Percentiles rank a stretch among this genome's conserved stretches.
Conservation (phyloP, 2,113 vertebrate species). For the Ahaetulla prasina region DNA sequence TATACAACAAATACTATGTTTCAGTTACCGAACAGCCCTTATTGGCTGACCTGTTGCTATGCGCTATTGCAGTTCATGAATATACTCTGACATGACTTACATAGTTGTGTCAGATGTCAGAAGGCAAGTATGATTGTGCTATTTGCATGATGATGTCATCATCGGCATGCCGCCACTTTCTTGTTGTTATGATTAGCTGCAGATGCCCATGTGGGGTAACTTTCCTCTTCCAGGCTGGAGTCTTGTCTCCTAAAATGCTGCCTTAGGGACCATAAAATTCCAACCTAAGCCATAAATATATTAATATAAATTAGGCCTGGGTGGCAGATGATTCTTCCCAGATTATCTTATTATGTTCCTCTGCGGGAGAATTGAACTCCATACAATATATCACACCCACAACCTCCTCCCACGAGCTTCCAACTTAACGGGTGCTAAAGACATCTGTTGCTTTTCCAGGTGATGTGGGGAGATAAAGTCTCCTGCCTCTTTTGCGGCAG, state of each 20-base stretch:
- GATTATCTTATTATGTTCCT: background rate
- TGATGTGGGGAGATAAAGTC: background rate
- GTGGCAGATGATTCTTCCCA: background rate
- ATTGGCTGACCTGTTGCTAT: too few species aligned
- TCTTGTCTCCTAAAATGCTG: background rate
- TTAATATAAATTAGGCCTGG: background rate
- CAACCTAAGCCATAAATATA: background rate
- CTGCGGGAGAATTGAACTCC: background rate
- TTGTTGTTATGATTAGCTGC: background rate
- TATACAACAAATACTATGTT: too few species aligned
- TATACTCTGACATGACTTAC: background rate
- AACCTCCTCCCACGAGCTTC: background rate
- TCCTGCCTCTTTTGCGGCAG: background rate
- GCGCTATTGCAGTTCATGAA: too few species aligned
- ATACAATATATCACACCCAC: background rate
- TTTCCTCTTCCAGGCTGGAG: background rate
- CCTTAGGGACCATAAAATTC: background rate
- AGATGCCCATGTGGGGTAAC: background rate
- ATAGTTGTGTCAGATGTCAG: background rate
- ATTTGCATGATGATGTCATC: background rate
- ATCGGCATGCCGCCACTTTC: background rate
- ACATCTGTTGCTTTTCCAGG: background rate
- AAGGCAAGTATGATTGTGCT: background rate
- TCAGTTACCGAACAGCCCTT: too few species aligned
- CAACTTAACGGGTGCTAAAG: background rate